These are phyloP conservation scores for Hoplias malabaricus DNA, from an alignment of 2,113 vertebrate species.

Conservation along the genomic window DNA sequence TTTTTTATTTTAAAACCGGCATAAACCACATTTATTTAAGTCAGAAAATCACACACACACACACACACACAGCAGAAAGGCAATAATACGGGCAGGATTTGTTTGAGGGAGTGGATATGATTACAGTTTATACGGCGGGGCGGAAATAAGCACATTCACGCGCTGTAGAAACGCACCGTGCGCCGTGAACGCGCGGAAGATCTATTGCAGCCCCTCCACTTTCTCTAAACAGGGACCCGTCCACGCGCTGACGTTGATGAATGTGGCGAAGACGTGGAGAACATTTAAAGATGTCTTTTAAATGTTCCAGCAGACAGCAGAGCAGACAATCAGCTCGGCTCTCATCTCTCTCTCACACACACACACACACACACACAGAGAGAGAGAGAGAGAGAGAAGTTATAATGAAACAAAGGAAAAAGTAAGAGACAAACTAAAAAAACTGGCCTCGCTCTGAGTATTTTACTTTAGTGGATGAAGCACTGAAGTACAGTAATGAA, in stretches of 20 bases:
- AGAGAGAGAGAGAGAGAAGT: not conserved
- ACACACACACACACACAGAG: not conserved
- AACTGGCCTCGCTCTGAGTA: too few species aligned
- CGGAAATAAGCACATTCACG: constrained; percentile 51
- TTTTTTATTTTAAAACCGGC: not conserved
- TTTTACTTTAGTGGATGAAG: too few species aligned
- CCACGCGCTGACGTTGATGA: constrained; percentile 78
- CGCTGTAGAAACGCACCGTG: constrained; percentile 48
- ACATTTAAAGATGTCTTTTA: constrained; percentile 79
- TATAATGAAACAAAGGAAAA: not conserved
- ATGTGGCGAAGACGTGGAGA: constrained; percentile 73
- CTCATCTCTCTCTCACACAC: constrained; percentile 42
- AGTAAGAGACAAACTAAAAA: too few species aligned
- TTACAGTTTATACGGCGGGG: constrained; percentile 31
- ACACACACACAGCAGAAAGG: not conserved
- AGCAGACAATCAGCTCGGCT: constrained; percentile 58
- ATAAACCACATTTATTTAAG: not conserved
- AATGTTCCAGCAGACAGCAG: constrained; percentile 62
- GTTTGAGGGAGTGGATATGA: constrained; percentile 23
- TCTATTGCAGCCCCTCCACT: constrained; percentile 70
- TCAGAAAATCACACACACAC: not conserved
- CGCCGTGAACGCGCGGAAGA: constrained; percentile 65
- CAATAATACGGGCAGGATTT: constrained; percentile 26
- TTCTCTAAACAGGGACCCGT: constrained; percentile 71
- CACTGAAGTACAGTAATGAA: too few species aligned